These are phyloP conservation scores for Notarius quadriscutis DNA, from an alignment of 2,113 vertebrate species.

Conservation along the genomic window DNA sequence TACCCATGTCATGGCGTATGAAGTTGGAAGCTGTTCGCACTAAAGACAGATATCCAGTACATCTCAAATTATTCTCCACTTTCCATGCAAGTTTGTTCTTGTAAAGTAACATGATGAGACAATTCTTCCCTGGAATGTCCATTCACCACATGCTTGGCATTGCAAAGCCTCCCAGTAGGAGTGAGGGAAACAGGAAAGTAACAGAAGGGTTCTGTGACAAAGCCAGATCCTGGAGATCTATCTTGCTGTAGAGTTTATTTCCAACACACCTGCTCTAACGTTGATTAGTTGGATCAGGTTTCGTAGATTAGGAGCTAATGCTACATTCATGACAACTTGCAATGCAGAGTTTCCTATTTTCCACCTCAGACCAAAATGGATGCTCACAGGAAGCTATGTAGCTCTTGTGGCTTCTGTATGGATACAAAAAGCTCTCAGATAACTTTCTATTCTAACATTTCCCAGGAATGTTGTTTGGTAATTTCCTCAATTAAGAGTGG, in stretches of 20 bases:
- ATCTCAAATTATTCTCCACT: background rate
- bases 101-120: background rate
- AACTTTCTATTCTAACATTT: background rate
- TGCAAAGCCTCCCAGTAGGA: background rate
- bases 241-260: background rate
- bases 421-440: background rate
- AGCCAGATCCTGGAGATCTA: constrained; percentile 10
- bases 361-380: background rate
- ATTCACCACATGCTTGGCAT: background rate
- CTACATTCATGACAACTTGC: background rate
- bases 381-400: background rate
- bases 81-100: background rate
- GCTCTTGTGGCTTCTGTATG: background rate
- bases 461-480: background rate
- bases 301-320: background rate
- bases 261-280: background rate
- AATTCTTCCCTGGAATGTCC: background rate
- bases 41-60: background rate
- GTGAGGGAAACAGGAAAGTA: background rate
- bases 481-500: background rate
- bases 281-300: background rate
- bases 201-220: background rate
- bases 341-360: background rate
- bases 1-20: background rate
- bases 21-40: background rate